Conservation (phyloP, 2,113 vertebrate genomes). For the Formicarius rufipectus region DNA sequence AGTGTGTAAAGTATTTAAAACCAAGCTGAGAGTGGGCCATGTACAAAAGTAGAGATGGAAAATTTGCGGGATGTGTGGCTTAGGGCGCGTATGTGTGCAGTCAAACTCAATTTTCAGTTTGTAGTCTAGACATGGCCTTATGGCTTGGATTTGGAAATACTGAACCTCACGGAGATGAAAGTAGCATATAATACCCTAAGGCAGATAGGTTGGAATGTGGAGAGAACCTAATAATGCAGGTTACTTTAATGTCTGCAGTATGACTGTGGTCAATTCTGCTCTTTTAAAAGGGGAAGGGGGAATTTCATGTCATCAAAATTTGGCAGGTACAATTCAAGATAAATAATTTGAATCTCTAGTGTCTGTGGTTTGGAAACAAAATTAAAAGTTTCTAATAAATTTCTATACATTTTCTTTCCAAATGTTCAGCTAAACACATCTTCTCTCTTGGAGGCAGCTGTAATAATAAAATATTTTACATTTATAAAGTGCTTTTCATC, state of each 20-base stretch:
- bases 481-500: slow-evolving; percentile 32
- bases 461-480: slow-evolving; percentile 39
- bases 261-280: slow-evolving; percentile 19
- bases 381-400: slow-evolving; percentile 49
- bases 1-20: neutral
- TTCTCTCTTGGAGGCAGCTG: slow-evolving; percentile 28
- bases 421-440: slow-evolving; percentile 16
- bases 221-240: slow-evolving; percentile 48
- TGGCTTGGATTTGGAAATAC: slow-evolving; percentile 48
- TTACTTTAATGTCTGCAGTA: slow-evolving; percentile 52
- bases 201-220: slow-evolving; percentile 51
- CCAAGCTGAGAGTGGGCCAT: neutral
- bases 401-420: slow-evolving; percentile 26
- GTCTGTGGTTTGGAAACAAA: slow-evolving; percentile 43
- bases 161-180: slow-evolving; percentile 49
- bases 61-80: neutral
- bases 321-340: slow-evolving; percentile 45
- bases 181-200: slow-evolving; percentile 46
- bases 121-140: slow-evolving; percentile 60
- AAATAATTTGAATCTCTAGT: slow-evolving; percentile 35
- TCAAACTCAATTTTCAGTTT: slow-evolving; percentile 36
- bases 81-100: slow-evolving; percentile 9
- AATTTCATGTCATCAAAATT: slow-evolving; percentile 51
- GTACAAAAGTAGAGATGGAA: neutral
- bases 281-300: slow-evolving; percentile 3